Conservation (phyloP, 2,888 invertebrate species). For the Heliconius erato region DNA sequence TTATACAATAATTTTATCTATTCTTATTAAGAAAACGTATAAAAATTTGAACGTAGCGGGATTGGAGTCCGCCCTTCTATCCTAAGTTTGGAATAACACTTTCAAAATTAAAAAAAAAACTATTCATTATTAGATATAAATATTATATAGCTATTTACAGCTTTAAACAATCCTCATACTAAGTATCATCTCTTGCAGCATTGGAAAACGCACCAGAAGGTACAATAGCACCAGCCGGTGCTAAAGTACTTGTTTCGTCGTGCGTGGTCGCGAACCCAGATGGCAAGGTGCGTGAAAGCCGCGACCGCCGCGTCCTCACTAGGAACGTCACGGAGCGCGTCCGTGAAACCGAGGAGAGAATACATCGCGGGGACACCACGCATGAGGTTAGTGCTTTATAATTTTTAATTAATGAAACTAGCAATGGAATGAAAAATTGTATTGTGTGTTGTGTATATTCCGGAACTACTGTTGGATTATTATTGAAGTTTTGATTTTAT, state of each 20-base stretch:
- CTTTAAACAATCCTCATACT: neutral
- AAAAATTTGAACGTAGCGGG: no score
- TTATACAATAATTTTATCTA: no score
- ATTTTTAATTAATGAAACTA: neutral
- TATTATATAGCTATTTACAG: no score
- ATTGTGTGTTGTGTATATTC: neutral
- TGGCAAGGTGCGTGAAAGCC: constrained; percentile 92
- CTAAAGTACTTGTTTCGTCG: constrained; percentile 76
- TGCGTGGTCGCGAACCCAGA: constrained; percentile 88
- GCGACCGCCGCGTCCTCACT: constrained; percentile 91
- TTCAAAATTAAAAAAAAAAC: no score
- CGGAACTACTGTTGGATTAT: neutral
- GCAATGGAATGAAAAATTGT: constrained; percentile 58
- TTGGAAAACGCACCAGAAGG: constrained; percentile 65
- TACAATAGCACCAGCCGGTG: constrained; percentile 69
- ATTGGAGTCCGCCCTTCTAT: no score
- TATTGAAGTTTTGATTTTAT: neutral
- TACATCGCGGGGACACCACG: constrained; percentile 93
- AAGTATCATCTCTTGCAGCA: constrained; percentile 57
- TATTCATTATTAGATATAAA: no score
- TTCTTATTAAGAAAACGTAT: no score
- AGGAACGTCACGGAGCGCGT: constrained; percentile 93
- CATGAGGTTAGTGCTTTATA: constrained; percentile 89
- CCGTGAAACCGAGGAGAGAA: constrained; percentile 93
- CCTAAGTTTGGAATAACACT: no score